phyloP scores from a whole-genome alignment of 2,797 vertebrate species.

The Streptopelia turtur region DNA sequence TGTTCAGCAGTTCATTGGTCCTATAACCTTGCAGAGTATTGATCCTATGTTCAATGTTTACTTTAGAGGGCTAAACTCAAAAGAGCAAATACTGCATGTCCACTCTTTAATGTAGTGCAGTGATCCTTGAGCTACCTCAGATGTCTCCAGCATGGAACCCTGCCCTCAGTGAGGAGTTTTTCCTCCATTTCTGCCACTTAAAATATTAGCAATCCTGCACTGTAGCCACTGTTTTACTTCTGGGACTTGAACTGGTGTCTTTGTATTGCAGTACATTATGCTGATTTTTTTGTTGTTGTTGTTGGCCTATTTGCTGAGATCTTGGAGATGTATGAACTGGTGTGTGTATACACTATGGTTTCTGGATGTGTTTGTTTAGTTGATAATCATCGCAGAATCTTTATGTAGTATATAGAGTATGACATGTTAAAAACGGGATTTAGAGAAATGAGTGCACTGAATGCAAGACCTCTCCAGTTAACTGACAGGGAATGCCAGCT shows the following conservation, averaged over 20 bases:
- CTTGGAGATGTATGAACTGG: not conserved
- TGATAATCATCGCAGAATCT: not conserved
- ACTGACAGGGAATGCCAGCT: not conserved
- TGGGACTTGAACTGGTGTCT: not conserved
- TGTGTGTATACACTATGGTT: not conserved
- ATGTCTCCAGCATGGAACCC: not conserved
- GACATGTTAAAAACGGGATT: not conserved
- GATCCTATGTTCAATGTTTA: not conserved
- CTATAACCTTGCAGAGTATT: not conserved
- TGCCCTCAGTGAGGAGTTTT: not conserved
- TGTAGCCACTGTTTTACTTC: not conserved
- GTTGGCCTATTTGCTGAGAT: not conserved
- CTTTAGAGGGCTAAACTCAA: not conserved
- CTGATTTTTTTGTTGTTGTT: not conserved
- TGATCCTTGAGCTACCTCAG: not conserved
- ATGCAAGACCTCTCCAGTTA: not conserved
- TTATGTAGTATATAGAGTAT: fast-evolving
- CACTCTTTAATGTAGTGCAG: fast-evolving
- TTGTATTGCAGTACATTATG: not conserved
- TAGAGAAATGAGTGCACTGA: not conserved
- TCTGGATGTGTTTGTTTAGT: not conserved
- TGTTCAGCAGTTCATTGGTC: not conserved
- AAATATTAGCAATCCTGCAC: not conserved
- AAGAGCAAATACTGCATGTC: fast-evolving
- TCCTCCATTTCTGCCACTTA: not conserved